phyloP scores from a whole-genome alignment of 2,888 invertebrate genomes.

The Nemotelus nigrinus region DNA sequence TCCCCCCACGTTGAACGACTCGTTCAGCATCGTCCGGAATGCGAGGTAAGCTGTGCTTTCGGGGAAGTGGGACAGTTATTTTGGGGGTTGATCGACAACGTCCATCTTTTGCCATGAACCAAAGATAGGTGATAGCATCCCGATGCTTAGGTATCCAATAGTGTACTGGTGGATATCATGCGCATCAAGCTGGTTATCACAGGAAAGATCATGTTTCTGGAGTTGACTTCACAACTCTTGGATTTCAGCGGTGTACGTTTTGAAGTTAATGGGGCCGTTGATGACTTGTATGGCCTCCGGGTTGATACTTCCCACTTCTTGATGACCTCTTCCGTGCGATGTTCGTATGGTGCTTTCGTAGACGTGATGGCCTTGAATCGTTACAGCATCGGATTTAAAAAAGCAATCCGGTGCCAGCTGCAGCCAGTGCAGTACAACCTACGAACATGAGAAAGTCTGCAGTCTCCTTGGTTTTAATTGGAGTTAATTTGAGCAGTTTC shows the following conservation, averaged over 20 bases:
- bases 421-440: too few relatives aligned
- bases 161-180: too few relatives aligned
- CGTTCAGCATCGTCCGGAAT: neutral
- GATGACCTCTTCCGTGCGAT: too few relatives aligned
- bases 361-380: too few relatives aligned
- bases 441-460: too few relatives aligned
- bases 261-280: neutral
- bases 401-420: neutral
- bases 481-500: too few relatives aligned
- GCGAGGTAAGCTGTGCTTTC: neutral
- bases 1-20: neutral
- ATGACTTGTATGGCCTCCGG: neutral
- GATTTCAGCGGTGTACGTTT: neutral
- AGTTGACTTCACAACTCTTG: neutral
- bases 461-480: too few relatives aligned
- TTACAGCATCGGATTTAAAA: neutral
- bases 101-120: neutral
- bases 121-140: neutral
- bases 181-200: neutral
- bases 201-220: neutral
- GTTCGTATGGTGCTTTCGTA: too few relatives aligned
- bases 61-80: neutral
- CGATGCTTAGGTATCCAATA: neutral
- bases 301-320: neutral
- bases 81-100: neutral